These are phyloP conservation scores for Andinoacara biseriatus DNA, from an alignment of 2,113 vertebrate genomes.

Conservation along the genomic window DNA sequence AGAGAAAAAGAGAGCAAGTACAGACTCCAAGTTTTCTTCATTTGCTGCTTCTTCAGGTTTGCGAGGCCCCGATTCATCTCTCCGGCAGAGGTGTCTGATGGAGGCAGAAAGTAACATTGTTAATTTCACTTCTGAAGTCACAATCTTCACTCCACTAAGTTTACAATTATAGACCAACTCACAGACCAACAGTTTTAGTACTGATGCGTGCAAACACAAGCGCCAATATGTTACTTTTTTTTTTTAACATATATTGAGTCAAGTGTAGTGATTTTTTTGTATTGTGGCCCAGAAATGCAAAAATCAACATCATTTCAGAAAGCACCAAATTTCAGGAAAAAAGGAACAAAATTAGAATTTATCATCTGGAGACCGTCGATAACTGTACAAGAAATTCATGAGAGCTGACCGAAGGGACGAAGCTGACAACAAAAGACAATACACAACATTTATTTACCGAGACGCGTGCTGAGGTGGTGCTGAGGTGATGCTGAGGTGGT, in stretches of 20 bases:
- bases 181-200: background rate
- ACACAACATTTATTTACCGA: background rate
- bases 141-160: conserved; percentile 11
- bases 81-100: conserved; percentile 30
- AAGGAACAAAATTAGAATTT: background rate
- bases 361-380: background rate
- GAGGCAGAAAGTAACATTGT: conserved; percentile 10
- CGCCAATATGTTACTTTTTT: background rate
- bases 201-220: conserved; percentile 1
- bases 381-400: background rate
- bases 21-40: conserved; percentile 57
- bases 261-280: background rate
- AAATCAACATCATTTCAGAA: background rate
- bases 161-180: conserved; percentile 6
- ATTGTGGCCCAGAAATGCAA: background rate
- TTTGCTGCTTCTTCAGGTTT: conserved; percentile 49
- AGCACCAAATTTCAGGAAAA: fast-evolving
- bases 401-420: too few relatives aligned
- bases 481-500: background rate
- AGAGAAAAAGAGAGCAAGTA: conserved; percentile 48
- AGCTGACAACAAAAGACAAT: background rate
- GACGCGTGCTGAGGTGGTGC: background rate
- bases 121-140: conserved; percentile 26
- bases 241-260: too few relatives aligned
- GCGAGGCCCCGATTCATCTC: conserved; percentile 39